Conservation (phyloP, 2,113 vertebrate genomes). For the Syngnathus scovelli region DNA sequence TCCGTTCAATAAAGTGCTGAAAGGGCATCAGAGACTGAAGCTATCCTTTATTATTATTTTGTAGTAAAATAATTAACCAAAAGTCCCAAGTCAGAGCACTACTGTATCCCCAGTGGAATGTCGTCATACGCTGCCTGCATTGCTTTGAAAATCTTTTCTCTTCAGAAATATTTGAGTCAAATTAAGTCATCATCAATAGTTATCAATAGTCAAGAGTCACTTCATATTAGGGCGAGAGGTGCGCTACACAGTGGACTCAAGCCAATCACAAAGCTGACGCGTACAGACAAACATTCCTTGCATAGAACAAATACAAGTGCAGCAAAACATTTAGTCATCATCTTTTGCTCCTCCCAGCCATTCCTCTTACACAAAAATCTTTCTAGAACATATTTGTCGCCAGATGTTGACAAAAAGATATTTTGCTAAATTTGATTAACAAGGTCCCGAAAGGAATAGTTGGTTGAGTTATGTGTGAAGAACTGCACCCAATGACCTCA, state of each 20-base stretch:
- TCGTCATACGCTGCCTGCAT: not conserved
- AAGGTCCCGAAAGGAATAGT: not conserved
- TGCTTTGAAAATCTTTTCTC: not conserved
- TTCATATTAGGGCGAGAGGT: not conserved
- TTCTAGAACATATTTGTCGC: not conserved
- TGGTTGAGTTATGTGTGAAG: not conserved
- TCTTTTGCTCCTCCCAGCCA: slow-evolving; percentile 2
- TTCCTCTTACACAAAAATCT: too few relatives aligned
- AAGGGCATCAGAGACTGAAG: too few relatives aligned
- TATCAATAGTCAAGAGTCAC: not conserved
- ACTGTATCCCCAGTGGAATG: too few relatives aligned
- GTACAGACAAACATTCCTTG: not conserved
- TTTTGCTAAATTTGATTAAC: not conserved
- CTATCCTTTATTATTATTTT: too few relatives aligned
- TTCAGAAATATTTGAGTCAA: not conserved
- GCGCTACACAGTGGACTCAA: not conserved
- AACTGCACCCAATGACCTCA: not conserved
- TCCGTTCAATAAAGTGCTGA: too few relatives aligned
- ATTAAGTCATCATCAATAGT: not conserved
- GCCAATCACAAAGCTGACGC: not conserved
- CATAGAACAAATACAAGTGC: not conserved
- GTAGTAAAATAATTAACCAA: too few relatives aligned
- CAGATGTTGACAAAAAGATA: not conserved
- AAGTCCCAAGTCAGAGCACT: too few relatives aligned
- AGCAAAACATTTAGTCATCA: slow-evolving; percentile 2